Conservation (phyloP, 2,888 invertebrate genomes). For the Drosophila leonis region DNA sequence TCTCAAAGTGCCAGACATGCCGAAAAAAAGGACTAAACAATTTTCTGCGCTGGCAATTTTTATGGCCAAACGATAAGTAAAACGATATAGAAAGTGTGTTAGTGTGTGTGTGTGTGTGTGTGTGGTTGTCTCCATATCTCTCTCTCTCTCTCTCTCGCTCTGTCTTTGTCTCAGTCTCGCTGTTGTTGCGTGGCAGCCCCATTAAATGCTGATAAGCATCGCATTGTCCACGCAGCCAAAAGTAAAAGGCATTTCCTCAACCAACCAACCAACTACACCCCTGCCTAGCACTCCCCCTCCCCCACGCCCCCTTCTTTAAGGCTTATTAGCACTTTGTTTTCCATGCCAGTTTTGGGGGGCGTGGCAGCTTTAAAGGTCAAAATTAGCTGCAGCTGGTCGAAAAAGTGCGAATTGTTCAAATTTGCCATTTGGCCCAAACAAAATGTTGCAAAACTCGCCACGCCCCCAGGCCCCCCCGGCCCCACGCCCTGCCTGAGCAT, state of each 20-base stretch:
- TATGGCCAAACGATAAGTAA: slow-evolving; percentile 83
- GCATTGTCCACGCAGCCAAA: slow-evolving; percentile 58
- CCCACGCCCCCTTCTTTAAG: slow-evolving; percentile 30
- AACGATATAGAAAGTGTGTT: slow-evolving; percentile 78
- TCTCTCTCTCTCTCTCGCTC: background rate
- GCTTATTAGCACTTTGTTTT: slow-evolving; percentile 67
- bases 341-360: background rate
- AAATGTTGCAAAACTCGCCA: slow-evolving; percentile 46
- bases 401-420: slow-evolving; percentile 57
- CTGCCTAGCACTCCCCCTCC: background rate
- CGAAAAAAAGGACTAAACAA: slow-evolving; percentile 82
- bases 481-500: slow-evolving; percentile 1
- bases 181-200: slow-evolving; percentile 23
- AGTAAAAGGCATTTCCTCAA: slow-evolving; percentile 29
- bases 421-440: slow-evolving; percentile 18
- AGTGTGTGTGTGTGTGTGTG: slow-evolving; percentile 19
- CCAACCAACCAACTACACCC: background rate
- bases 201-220: slow-evolving; percentile 75
- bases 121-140: slow-evolving; percentile 11
- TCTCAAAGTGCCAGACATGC: slow-evolving; percentile 82
- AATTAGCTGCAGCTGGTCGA: slow-evolving; percentile 60
- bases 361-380: slow-evolving; percentile 55
- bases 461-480: background rate
- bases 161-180: background rate
- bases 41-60: slow-evolving; percentile 83